Percentiles rank a stretch among this genome's conserved stretches.
Evolutionary conservation across 2,113 vertebrate species (phyloP).

Genomic region (Camarhynchus parvulus): DNA sequence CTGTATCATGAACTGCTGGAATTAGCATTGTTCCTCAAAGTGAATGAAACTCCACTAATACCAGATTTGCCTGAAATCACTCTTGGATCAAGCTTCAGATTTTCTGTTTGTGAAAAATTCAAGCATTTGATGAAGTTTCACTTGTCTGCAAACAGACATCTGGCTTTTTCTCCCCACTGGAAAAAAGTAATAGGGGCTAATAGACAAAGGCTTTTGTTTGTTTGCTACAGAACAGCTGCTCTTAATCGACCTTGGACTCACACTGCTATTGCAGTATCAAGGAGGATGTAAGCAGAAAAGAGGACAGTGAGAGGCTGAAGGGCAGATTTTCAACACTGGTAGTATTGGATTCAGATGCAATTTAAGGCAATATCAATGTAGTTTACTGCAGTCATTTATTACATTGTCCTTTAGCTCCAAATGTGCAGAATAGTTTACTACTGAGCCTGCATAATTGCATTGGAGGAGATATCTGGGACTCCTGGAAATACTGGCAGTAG

Average conservation of each 20-base stretch:
- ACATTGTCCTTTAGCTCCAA: conserved; percentile 50
- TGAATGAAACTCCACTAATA: neutral
- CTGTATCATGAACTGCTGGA: neutral
- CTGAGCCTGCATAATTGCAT: conserved; percentile 34
- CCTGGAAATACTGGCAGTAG: conserved; percentile 23
- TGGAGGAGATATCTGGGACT: conserved; percentile 20
- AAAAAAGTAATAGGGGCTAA: conserved; percentile 1
- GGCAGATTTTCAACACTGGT: conserved; percentile 20
- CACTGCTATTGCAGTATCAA: conserved; percentile 15
- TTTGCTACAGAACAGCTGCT: conserved; percentile 43
- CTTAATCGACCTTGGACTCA: conserved; percentile 21
- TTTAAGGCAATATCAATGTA: conserved; percentile 40
- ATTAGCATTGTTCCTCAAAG: neutral
- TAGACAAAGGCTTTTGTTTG: conserved; percentile 37
- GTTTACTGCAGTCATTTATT: conserved; percentile 52
- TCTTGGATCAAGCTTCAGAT: neutral
- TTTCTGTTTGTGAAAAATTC: conserved; percentile 30
- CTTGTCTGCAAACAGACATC: conserved; percentile 5
- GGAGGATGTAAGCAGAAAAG: conserved; percentile 16
- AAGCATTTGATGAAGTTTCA: neutral
- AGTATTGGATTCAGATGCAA: conserved; percentile 4
- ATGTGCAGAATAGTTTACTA: conserved; percentile 37
- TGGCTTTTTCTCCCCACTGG: neutral
- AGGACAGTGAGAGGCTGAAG: conserved; percentile 39
- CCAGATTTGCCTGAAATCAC: neutral